These are phyloP conservation scores for Agriotes lineatus DNA, from an alignment of 2,888 invertebrate genomes.

Conservation along the genomic window DNA sequence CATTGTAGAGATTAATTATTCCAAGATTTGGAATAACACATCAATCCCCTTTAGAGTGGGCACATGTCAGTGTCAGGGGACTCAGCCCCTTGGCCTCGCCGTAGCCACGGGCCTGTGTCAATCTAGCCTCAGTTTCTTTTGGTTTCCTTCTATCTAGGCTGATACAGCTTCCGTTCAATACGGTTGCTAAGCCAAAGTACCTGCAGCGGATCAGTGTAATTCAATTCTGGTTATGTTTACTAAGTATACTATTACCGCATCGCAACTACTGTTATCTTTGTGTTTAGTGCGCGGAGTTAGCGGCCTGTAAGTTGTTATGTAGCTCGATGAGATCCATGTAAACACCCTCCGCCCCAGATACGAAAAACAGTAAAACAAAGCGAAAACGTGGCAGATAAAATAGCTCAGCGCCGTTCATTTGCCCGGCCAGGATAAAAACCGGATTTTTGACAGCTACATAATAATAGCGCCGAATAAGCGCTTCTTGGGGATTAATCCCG, in stretches of 20 bases:
- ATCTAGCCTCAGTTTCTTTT: slow-evolving; percentile 5
- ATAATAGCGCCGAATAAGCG: slow-evolving; percentile 6
- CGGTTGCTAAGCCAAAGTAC: slow-evolving; percentile 15
- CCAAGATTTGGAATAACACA: too few species aligned
- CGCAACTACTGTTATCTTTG: slow-evolving; percentile 29
- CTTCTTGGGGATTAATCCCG: slow-evolving; percentile 12
- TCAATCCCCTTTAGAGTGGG: too few species aligned
- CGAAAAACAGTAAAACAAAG: slow-evolving; percentile 24
- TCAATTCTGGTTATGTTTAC: slow-evolving; percentile 27
- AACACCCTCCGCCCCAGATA: slow-evolving; percentile 20
- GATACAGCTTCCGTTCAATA: slow-evolving; percentile 20
- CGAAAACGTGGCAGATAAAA: slow-evolving; percentile 23
- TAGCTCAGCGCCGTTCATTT: slow-evolving; percentile 16
- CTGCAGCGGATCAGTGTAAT: slow-evolving; percentile 26
- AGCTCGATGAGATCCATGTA: slow-evolving; percentile 7
- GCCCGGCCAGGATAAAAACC: slow-evolving; percentile 24
- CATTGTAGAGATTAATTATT: too few species aligned
- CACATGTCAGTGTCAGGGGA: too few species aligned
- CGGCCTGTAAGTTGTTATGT: slow-evolving; percentile 20
- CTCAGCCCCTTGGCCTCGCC: too few species aligned
- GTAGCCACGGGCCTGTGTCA: too few species aligned
- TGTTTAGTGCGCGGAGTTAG: slow-evolving; percentile 23
- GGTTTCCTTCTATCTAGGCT: not conserved
- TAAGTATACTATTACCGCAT: slow-evolving; percentile 27
- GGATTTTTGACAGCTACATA: slow-evolving; percentile 21